Conservation (phyloP, 37 sponge, comb jelly and placozoan species). For the Axinella damicornis region DNA sequence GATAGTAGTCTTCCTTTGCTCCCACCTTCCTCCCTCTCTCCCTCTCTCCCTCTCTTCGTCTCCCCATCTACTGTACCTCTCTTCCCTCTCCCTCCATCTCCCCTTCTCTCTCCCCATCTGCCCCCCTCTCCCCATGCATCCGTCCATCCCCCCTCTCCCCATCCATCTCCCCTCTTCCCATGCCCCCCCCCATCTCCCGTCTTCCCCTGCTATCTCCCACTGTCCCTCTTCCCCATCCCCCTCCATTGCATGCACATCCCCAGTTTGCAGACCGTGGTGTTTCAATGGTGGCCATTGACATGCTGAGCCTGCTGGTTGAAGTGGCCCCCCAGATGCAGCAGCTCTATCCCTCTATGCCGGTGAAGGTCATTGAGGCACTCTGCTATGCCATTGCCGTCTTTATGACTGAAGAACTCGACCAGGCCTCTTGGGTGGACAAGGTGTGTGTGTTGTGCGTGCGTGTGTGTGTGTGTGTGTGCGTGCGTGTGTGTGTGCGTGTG, state of each 20-base stretch:
- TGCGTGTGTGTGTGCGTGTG: too few relatives aligned
- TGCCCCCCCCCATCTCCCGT: neutral
- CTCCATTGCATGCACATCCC: neutral
- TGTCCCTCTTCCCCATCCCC: neutral
- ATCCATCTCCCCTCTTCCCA: neutral
- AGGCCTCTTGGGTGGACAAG: constrained; percentile 39
- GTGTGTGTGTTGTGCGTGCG: neutral
- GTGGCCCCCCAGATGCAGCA: constrained; percentile 41
- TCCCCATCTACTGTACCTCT: too few relatives aligned
- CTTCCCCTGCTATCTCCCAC: neutral
- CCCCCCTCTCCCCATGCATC: too few relatives aligned
- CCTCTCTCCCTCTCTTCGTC: too few relatives aligned
- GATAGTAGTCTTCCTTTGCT: too few relatives aligned
- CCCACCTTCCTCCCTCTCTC: too few relatives aligned
- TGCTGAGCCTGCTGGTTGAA: constrained; percentile 68
- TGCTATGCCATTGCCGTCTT: constrained; percentile 48
- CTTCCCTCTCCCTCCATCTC: too few relatives aligned
- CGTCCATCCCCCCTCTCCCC: too few relatives aligned
- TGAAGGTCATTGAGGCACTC: constrained; percentile 40
- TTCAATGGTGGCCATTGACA: constrained; percentile 83
- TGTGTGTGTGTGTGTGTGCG: too few relatives aligned
- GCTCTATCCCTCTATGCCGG: constrained; percentile 35
- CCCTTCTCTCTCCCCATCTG: too few relatives aligned
- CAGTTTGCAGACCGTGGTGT: constrained; percentile 76
- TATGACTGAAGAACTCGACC: constrained; percentile 24